Evolutionary conservation across 2,797 vertebrate genomes (phyloP).

Genomic region (Momotus momota): DNA sequence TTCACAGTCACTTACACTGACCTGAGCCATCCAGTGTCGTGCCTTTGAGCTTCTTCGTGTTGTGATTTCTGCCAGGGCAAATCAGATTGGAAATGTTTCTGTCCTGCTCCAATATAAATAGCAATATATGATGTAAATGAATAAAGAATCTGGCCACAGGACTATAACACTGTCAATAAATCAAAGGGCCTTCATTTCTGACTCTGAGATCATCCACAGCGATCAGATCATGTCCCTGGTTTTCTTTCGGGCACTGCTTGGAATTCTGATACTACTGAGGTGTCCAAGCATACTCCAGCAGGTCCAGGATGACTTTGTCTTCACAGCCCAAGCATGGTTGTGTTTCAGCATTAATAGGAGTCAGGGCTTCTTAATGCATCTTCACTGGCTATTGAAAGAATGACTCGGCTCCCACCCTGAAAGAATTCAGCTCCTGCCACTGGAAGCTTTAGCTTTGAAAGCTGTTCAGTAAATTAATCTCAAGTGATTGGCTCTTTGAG

Average conservation of each 20-base stretch:
- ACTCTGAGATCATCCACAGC: not conserved
- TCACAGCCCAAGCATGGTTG: not conserved
- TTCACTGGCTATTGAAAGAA: not conserved
- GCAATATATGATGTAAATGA: not conserved
- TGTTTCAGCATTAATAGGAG: not conserved
- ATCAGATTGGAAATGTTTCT: not conserved
- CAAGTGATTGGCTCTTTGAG: not conserved
- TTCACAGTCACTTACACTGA: not conserved
- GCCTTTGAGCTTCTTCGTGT: not conserved
- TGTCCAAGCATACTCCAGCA: not conserved
- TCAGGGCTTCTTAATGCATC: not conserved
- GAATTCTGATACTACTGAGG: not conserved
- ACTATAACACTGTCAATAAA: not conserved
- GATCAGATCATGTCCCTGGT: not conserved
- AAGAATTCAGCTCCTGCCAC: not conserved
- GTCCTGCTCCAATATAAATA: not conserved
- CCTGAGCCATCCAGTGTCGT: fast-evolving
- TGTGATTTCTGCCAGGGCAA: not conserved
- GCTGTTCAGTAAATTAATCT: not conserved
- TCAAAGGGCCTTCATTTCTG: not conserved
- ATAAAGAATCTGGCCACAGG: not conserved
- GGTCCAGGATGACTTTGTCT: not conserved
- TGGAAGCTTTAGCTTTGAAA: not conserved
- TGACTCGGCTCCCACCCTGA: not conserved
- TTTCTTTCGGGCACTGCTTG: not conserved